Conservation (phyloP, 2,113 vertebrate genomes). For the Heterotilapia buettikoferi region DNA sequence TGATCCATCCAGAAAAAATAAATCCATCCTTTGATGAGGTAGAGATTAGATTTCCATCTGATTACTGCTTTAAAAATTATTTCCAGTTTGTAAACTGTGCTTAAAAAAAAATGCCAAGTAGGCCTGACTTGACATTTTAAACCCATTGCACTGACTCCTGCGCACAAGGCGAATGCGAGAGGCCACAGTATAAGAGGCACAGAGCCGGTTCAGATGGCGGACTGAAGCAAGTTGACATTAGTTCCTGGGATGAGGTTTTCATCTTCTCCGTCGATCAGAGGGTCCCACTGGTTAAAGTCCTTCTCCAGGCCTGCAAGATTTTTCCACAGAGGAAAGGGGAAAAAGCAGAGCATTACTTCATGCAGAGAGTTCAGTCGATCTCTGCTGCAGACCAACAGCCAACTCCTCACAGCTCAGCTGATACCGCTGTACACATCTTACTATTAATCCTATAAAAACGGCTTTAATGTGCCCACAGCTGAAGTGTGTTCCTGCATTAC, state of each 20-base stretch:
- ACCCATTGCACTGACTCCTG: neutral
- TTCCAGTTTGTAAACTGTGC: neutral
- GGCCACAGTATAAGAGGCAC: neutral
- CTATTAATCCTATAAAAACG: neutral
- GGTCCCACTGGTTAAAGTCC: constrained; percentile 86
- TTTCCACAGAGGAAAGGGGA: neutral
- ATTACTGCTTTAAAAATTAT: neutral
- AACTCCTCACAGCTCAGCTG: neutral
- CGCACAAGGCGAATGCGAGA: neutral
- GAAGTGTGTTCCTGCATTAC: neutral
- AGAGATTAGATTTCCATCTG: neutral
- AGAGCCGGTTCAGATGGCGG: constrained; percentile 40
- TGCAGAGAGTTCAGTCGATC: neutral
- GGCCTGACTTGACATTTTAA: neutral
- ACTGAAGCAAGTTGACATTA: constrained; percentile 66
- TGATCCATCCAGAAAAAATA: neutral
- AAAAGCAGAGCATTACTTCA: neutral
- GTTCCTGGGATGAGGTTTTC: constrained; percentile 83
- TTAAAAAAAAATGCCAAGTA: neutral
- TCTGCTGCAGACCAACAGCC: neutral
- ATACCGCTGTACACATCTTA: neutral
- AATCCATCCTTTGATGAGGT: constrained; percentile 29
- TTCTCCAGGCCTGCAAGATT: constrained; percentile 75
- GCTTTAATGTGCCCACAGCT: neutral
- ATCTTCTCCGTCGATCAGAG: constrained; percentile 83